These are phyloP conservation scores for Papilio polytes DNA, from an alignment of 1,140 invertebrate species.

Conservation along the genomic window DNA sequence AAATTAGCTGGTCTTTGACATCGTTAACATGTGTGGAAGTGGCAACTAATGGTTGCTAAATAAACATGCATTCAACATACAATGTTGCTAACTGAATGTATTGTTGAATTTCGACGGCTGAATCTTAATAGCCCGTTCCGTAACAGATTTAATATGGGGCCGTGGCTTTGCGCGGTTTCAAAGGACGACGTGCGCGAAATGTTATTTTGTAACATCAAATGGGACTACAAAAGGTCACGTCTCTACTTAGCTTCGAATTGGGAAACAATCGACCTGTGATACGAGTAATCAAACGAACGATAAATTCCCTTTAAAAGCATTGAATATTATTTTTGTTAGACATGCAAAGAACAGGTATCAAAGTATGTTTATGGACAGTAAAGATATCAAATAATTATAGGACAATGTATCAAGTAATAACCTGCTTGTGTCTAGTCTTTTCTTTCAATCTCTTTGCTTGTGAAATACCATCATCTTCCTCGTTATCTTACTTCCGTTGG, in stretches of 20 bases:
- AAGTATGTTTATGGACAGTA: background rate
- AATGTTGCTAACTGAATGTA: background rate
- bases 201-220: slow-evolving; percentile 45
- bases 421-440: too few species aligned
- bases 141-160: slow-evolving; percentile 38
- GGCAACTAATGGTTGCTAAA: background rate
- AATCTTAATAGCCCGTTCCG: slow-evolving; percentile 53
- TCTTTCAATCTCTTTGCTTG: too few species aligned
- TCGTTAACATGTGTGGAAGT: background rate
- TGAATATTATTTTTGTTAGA: slow-evolving; percentile 24
- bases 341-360: background rate
- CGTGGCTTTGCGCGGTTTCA: slow-evolving; percentile 43
- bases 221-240: slow-evolving; percentile 51
- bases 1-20: too few species aligned
- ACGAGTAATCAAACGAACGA: slow-evolving; percentile 2
- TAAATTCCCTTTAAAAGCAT: background rate
- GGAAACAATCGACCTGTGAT: background rate
- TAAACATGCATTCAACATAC: slow-evolving; percentile 11
- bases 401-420: background rate
- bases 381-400: background rate
- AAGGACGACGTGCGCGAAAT: slow-evolving; percentile 53
- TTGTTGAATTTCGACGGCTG: slow-evolving; percentile 44
- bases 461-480: too few species aligned
- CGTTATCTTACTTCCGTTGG: too few species aligned
- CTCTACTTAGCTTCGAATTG: slow-evolving; percentile 42